Conservation (phyloP, 2,888 invertebrate species). For the Torymus auratus region DNA sequence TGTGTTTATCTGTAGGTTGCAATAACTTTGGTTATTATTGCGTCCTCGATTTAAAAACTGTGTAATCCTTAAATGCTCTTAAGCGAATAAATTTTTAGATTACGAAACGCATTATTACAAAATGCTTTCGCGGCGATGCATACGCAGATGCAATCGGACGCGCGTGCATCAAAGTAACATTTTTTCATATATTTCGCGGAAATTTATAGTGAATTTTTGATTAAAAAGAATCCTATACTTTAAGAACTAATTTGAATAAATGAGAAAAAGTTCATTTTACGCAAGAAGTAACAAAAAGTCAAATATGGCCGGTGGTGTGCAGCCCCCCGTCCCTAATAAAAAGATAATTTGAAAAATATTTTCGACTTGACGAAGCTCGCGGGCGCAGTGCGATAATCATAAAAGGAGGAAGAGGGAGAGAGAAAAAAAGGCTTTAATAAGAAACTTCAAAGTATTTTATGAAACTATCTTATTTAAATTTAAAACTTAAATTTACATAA, state of each 20-base stretch:
- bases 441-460: slow-evolving; percentile 59
- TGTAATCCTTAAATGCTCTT: too few relatives aligned
- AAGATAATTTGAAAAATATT: slow-evolving; percentile 57
- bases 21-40: too few relatives aligned
- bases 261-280: slow-evolving; percentile 36
- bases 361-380: slow-evolving; percentile 53
- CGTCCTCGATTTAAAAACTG: too few relatives aligned
- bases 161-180: too few relatives aligned
- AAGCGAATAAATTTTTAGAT: too few relatives aligned
- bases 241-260: slow-evolving; percentile 40
- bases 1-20: too few relatives aligned
- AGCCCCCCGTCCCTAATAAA: slow-evolving; percentile 38
- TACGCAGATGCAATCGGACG: too few relatives aligned
- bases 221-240: slow-evolving; percentile 36
- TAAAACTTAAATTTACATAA: slow-evolving; percentile 58
- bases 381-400: slow-evolving; percentile 45
- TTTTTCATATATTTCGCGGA: slow-evolving; percentile 2
- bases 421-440: slow-evolving; percentile 50
- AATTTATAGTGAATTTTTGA: slow-evolving; percentile 19
- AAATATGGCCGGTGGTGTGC: slow-evolving; percentile 36
- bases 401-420: slow-evolving; percentile 33
- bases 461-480: slow-evolving; percentile 58
- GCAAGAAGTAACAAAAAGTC: slow-evolving; percentile 43
- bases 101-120: too few relatives aligned
- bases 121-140: too few relatives aligned